phyloP scores from a whole-genome alignment of 2,797 vertebrate species.

The Oreortyx pictus region DNA sequence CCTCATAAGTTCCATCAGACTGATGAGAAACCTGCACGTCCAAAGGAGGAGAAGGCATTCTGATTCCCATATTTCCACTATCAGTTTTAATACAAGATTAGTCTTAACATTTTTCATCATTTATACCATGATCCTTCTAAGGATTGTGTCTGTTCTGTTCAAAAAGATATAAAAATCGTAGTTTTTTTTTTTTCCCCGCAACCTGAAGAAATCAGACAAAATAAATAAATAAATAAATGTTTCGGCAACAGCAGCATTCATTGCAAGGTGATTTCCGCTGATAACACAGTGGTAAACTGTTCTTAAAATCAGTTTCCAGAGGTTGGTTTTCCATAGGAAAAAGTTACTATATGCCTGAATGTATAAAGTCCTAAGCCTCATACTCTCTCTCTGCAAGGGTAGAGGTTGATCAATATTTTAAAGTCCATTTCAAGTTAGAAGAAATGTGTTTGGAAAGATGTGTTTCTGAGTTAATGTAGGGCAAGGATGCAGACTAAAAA shows the following conservation, averaged over 20 bases:
- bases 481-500: slow-evolving; percentile 13
- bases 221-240: background rate
- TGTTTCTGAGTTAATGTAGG: slow-evolving; percentile 16
- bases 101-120: background rate
- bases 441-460: background rate
- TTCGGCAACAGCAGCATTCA: background rate
- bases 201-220: background rate
- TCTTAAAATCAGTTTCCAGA: background rate
- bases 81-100: background rate
- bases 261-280: background rate
- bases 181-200: background rate
- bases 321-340: background rate
- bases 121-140: background rate
- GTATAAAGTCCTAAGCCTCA: background rate
- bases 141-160: background rate
- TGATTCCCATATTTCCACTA: background rate
- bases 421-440: background rate
- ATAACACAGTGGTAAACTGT: background rate
- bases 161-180: background rate
- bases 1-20: background rate
- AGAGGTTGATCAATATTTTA: background rate
- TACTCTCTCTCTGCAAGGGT: background rate
- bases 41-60: background rate
- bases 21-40: background rate
- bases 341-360: background rate